phyloP scores from a whole-genome alignment of 2,888 invertebrate species.

The Rhagonycha fulva region DNA sequence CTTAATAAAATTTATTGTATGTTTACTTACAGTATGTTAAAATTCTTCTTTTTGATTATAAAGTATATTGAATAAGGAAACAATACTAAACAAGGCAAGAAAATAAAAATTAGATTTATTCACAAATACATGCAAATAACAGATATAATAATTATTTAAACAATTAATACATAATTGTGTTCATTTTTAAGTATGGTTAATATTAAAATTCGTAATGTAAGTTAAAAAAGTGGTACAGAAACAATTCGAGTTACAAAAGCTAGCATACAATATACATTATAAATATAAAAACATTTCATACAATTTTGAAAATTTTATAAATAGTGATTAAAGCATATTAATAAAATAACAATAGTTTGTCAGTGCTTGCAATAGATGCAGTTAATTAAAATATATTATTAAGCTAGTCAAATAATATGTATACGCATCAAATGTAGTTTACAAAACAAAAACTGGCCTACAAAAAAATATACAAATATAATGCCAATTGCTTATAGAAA shows the following conservation, averaged over 20 bases:
- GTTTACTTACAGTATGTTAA: no score
- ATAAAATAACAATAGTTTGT: not conserved
- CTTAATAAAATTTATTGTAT: no score
- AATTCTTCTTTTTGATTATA: no score
- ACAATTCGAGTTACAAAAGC: not conserved
- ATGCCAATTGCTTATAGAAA: no score
- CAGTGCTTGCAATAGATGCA: not conserved
- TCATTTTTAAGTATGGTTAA: not conserved
- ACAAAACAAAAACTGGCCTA: not conserved
- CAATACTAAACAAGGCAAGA: not conserved
- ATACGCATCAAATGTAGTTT: not conserved
- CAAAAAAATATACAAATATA: no score
- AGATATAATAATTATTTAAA: not conserved
- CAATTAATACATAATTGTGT: not conserved
- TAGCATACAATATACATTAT: not conserved
- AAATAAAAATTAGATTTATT: conserved; percentile 17
- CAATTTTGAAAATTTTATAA: not conserved
- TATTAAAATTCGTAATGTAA: not conserved
- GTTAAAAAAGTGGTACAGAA: not conserved
- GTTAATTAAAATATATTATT: not conserved
- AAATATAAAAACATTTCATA: not conserved
- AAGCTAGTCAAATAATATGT: not conserved
- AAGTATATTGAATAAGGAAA: not conserved
- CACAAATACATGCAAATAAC: conserved; percentile 13
- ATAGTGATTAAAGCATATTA: not conserved